Evolutionary conservation across 2,113 vertebrate species (phyloP).

Genomic region (Rhipidura dahli): DNA sequence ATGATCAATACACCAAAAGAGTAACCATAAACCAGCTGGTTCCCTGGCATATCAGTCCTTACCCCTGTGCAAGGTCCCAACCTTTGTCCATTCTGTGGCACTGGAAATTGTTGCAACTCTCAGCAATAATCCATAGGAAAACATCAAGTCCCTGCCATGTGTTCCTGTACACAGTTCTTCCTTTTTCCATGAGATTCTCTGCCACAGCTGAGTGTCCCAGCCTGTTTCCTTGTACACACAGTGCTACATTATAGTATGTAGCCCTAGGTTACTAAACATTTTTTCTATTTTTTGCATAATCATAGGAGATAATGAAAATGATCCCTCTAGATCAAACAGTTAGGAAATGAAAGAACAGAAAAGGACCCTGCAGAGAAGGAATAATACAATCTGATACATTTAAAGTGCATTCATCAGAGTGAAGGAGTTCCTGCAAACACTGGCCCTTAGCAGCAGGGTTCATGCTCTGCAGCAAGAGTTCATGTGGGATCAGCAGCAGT

Average conservation of each 20-base stretch:
- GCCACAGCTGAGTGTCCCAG: not conserved
- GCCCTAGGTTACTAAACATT: not conserved
- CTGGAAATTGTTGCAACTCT: not conserved
- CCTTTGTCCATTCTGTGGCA: not conserved
- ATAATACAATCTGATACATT: not conserved
- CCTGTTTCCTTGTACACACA: not conserved
- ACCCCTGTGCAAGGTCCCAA: not conserved
- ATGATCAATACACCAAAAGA: not conserved
- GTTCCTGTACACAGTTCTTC: not conserved
- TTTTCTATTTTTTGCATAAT: not conserved
- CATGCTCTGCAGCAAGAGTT: not conserved
- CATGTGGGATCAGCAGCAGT: not conserved
- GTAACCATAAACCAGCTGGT: not conserved
- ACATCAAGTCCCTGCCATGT: not conserved
- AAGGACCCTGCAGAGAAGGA: not conserved
- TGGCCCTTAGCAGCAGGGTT: not conserved
- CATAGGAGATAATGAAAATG: not conserved
- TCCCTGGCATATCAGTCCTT: not conserved
- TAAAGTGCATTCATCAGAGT: not conserved
- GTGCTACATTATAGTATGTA: not conserved
- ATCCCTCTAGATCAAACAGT: not conserved
- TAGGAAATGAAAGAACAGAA: not conserved
- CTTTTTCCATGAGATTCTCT: not conserved
- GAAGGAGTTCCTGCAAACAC: not conserved
- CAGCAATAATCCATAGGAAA: not conserved